Percentiles rank a stretch among this genome's conserved stretches.
Conservation (phyloP, 2,888 invertebrate species). For the Drosophila infuscata region DNA sequence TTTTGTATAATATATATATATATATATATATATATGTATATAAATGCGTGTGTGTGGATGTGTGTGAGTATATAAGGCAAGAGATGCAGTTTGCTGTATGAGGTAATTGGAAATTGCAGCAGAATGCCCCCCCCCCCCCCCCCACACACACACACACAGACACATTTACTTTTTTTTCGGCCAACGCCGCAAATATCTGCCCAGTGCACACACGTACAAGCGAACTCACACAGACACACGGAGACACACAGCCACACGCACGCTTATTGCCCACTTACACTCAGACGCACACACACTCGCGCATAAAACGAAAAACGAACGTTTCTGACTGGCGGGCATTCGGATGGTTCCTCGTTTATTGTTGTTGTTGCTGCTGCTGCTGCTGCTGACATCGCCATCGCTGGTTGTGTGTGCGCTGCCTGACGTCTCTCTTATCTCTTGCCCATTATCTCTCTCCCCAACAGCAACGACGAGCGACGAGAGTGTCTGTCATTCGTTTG, state of each 20-base stretch:
- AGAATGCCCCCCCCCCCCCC: background rate
- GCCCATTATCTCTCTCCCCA: slow-evolving; percentile 82
- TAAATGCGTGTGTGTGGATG: background rate
- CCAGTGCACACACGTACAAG: slow-evolving; percentile 18
- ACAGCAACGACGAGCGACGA: slow-evolving; percentile 44
- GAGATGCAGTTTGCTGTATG: slow-evolving; percentile 69
- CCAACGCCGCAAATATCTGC: slow-evolving; percentile 44
- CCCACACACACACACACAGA: background rate
- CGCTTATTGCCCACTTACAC: slow-evolving; percentile 47
- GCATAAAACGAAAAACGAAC: slow-evolving; percentile 68
- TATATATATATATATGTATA: slow-evolving; percentile 1
- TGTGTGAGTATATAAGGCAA: slow-evolving; percentile 25
- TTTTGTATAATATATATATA: background rate
- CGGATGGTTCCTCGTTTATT: slow-evolving; percentile 40
- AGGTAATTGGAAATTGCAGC: slow-evolving; percentile 72
- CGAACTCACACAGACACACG: slow-evolving; percentile 2
- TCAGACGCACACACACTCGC: slow-evolving; percentile 27
- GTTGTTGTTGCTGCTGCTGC: slow-evolving; percentile 28
- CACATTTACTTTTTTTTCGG: background rate
- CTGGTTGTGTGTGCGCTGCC: slow-evolving; percentile 56
- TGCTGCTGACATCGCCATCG: slow-evolving; percentile 66
- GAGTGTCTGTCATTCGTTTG: slow-evolving; percentile 83
- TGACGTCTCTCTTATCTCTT: slow-evolving; percentile 84
- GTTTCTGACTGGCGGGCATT: slow-evolving; percentile 84
- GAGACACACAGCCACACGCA: slow-evolving; percentile 6